Base-by-base conservation (phyloP, 1,140 invertebrate species). In the Tetramorium parvispinum region DNA sequence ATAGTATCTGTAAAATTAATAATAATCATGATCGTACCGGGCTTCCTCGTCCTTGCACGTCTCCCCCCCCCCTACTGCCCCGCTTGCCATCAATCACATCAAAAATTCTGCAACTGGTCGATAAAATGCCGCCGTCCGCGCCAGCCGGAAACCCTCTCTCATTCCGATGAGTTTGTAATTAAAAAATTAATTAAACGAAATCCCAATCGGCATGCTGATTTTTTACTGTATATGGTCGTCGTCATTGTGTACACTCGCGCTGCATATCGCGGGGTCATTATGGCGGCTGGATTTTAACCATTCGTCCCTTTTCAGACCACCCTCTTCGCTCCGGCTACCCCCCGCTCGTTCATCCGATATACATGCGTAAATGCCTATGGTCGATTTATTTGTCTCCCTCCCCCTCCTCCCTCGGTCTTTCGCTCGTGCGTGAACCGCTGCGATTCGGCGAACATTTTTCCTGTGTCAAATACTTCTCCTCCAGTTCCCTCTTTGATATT, bases 141-240 rank as follows among this genome's bases (percentile, higher is more conserved):
- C 70, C 51, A 51, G 40, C 51, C 61, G 81, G 43, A 76, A 81
- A 81, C 79, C 37, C 79, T 83, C 79, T 83, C 85, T 88, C 89
- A 87, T 91, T 85, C 79, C 87, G 87, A 91, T 89, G 89, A 91
- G 89, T 89, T 91, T 91, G 89, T 91, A 91, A 91, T 91, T 91
- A 91, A 92, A 93, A 93, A 93, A 93, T 93, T 91, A 92, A 93
- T 92, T 93, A 92, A 93, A 90, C 91, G 91, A 89, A 91, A 91
- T 93, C 89, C 87, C 91, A 91, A 90, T 91, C 91, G 89, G 68
- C 86, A 85, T 87, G 88, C 88, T 92, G 89, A 91, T 89, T 92
- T 89, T 93, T 91, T 93, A 86, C 75, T 86, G 88, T 88, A 83
- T 88, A 91, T 88, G 87, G 81, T 85, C 78, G 77, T 61, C 87